Conservation (phyloP, 2,797 vertebrate genomes). For the Enteromius viviparus region DNA sequence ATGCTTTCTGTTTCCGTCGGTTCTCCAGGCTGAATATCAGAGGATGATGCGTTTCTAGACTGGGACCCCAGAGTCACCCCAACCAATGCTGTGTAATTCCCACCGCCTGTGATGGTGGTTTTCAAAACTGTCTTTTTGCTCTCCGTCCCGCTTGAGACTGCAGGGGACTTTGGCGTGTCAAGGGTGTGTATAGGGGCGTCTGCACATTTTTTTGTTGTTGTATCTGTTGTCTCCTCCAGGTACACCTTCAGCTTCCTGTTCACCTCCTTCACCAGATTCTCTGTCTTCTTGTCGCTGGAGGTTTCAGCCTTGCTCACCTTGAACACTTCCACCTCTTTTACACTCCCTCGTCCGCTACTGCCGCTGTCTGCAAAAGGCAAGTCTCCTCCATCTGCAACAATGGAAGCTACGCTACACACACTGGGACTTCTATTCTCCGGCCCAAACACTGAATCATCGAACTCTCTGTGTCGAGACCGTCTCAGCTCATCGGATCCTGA, state of each 20-base stretch:
- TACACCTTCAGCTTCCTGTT: conserved; percentile 72
- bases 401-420: conserved; percentile 59
- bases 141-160: conserved; percentile 61
- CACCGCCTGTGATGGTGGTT: conserved; percentile 54
- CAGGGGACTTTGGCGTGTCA: conserved; percentile 60
- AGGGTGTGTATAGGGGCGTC: conserved; percentile 40
- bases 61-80: conserved; percentile 68
- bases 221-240: conserved; percentile 65
- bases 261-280: conserved; percentile 71
- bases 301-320: conserved; percentile 13
- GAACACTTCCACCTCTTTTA: conserved; percentile 68
- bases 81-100: conserved; percentile 61
- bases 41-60: conserved; percentile 47
- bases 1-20: conserved; percentile 15
- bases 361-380: conserved; percentile 75
- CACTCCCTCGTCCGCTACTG: conserved; percentile 71
- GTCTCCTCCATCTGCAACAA: conserved; percentile 53
- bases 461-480: conserved; percentile 51
- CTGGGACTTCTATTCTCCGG: conserved; percentile 58
- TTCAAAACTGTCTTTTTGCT: conserved; percentile 67
- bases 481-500: conserved; percentile 55
- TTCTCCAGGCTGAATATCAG: conserved; percentile 42
- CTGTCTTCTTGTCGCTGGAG: conserved; percentile 47
- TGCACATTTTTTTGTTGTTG: conserved; percentile 45
- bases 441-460: conserved; percentile 1